These are phyloP conservation scores for Zaprionus lineosus DNA, from an alignment of 2,888 invertebrate genomes.

Conservation along the genomic window DNA sequence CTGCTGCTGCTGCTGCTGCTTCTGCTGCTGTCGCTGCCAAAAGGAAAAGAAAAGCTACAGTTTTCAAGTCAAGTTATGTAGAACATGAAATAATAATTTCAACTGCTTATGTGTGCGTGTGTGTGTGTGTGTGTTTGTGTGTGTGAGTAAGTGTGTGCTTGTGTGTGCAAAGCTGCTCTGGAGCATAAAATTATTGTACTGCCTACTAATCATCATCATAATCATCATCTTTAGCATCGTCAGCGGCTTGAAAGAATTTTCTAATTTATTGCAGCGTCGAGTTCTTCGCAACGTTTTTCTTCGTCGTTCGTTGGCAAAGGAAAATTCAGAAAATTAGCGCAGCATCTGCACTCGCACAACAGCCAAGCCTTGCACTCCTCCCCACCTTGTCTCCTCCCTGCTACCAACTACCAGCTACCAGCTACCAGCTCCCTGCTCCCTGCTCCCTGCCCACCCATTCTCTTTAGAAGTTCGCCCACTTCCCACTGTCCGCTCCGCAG, in stretches of 20 bases:
- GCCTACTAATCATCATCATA: slow-evolving; percentile 25
- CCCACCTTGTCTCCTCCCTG: too few relatives aligned
- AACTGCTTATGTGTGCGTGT: slow-evolving; percentile 9
- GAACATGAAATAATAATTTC: slow-evolving; percentile 54
- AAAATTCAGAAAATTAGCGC: too few relatives aligned
- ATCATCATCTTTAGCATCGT: slow-evolving; percentile 13
- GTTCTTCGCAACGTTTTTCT: slow-evolving; percentile 7
- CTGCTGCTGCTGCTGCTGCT: slow-evolving; percentile 4
- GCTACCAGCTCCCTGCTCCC: too few relatives aligned
- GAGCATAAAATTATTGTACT: slow-evolving; percentile 53
- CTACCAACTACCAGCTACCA: too few relatives aligned
- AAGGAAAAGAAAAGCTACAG: not conserved
- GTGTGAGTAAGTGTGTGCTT: not conserved
- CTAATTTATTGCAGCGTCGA: slow-evolving; percentile 32
- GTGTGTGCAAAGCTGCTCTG: slow-evolving; percentile 27
- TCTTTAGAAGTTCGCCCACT: too few relatives aligned
- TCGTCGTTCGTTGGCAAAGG: not conserved
- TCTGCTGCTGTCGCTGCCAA: not conserved
- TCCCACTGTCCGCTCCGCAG: too few relatives aligned
- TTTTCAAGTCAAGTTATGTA: slow-evolving; percentile 37
- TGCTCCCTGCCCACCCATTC: too few relatives aligned
- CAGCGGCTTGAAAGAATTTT: slow-evolving; percentile 45
- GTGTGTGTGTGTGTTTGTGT: slow-evolving; percentile 10
- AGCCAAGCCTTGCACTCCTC: too few relatives aligned
- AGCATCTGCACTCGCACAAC: too few relatives aligned